These are phyloP conservation scores for Coranthus polyacanthus DNA, from an alignment of 2,797 vertebrate species.

Conservation along the genomic window DNA sequence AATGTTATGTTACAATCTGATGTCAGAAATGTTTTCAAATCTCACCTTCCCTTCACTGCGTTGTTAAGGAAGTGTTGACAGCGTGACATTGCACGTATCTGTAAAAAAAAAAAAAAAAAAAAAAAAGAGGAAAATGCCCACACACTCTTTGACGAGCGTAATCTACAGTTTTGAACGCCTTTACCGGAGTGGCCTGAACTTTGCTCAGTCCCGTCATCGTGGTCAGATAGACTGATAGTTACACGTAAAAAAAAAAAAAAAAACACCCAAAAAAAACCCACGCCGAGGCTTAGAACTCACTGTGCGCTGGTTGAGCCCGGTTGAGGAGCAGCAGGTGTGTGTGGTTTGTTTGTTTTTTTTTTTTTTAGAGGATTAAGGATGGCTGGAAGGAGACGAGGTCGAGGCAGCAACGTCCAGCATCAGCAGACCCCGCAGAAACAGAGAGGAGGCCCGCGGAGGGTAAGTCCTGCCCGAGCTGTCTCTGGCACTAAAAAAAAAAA, in stretches of 20 bases:
- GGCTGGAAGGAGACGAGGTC: slow-evolving; percentile 81
- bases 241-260: slow-evolving; percentile 52
- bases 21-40: no score
- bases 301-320: background rate
- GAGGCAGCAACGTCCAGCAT: slow-evolving; percentile 61
- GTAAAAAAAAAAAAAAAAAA: no score
- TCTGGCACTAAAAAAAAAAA: no score
- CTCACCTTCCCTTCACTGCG: no score
- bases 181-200: slow-evolving; percentile 72
- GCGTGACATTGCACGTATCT: no score
- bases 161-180: slow-evolving; percentile 20
- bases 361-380: slow-evolving; percentile 69
- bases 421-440: slow-evolving; percentile 50
- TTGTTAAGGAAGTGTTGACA: no score
- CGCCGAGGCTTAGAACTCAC: slow-evolving; percentile 6
- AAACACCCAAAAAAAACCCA: no score
- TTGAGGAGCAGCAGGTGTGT: slow-evolving; percentile 30
- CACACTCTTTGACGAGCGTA: background rate
- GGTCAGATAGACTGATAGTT: slow-evolving; percentile 54
- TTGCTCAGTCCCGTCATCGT: slow-evolving; percentile 80
- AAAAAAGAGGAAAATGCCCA: slow-evolving; percentile 10
- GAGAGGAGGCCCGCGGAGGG: slow-evolving; percentile 53
- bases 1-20: no score
- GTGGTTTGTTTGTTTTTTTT: no score
- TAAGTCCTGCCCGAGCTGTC: slow-evolving; percentile 34